Conservation (phyloP, 2,113 vertebrate species). For the Orycteropus afer region DNA sequence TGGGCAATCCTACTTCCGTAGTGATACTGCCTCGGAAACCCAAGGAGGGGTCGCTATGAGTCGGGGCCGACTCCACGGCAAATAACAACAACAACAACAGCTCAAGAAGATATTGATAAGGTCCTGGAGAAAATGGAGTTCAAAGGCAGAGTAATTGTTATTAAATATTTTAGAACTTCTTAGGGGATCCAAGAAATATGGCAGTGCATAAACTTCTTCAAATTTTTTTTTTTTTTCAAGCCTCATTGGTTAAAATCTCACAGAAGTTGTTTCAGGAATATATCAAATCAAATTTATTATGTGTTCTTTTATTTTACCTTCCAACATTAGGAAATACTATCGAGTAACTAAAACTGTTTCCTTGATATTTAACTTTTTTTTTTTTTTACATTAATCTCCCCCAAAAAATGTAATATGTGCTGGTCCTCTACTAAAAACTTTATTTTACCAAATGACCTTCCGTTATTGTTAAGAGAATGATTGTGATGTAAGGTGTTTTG, state of each 20-base stretch:
- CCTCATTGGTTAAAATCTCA: not conserved
- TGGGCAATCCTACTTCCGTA: too few species aligned
- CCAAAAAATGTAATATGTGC: conserved; percentile 51
- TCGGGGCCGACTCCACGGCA: too few species aligned
- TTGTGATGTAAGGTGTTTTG: conserved; percentile 53
- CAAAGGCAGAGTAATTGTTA: not conserved
- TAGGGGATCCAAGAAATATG: not conserved
- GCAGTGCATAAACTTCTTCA: not conserved
- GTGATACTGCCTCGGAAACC: too few species aligned
- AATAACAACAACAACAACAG: too few species aligned
- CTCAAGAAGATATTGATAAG: not conserved
- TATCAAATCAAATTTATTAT: conserved; percentile 49
- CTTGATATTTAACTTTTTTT: conserved; percentile 23
- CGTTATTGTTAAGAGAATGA: conserved; percentile 49
- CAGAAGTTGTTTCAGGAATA: not conserved
- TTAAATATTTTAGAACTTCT: not conserved
- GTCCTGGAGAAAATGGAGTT: not conserved
- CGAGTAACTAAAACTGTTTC: conserved; percentile 34
- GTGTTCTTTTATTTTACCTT: conserved; percentile 40
- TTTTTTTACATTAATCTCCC: not conserved
- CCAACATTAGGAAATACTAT: not conserved
- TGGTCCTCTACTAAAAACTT: not conserved
- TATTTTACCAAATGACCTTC: conserved; percentile 38
- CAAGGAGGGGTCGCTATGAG: too few species aligned
- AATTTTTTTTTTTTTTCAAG: not conserved